Base-by-base conservation (phyloP, 2,797 vertebrate species). In the Lemur catta region DNA sequence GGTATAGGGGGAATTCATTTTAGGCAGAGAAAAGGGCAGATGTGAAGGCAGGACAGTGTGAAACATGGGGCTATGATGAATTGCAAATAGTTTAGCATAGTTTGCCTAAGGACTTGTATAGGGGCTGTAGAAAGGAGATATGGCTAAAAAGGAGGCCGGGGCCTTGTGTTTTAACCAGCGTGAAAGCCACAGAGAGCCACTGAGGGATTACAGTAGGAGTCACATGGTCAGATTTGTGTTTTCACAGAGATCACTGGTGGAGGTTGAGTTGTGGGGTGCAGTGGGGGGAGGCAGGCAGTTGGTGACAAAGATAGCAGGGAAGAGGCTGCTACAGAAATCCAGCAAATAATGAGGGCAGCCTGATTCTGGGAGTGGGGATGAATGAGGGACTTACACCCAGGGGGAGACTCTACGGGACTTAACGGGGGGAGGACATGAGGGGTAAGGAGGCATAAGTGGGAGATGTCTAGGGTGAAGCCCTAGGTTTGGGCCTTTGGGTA, bases 1-100 rank as follows among this genome's bases (percentile, higher is more conserved):
- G 30, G 81, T 38, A 50, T 5, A n/a, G 50, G n/a, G 22, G 43
- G 57, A 69, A 71, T 52, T 57, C 41, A 55, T 22, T 52, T 12
- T 30, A 10, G 48, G 81, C 11, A 28, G 46, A 93, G 63, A 9
- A 33, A 89, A 76, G 69, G 48, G 41, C 75, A 89, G 80, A 94
- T 46, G 61, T 26, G 41, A 81, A 75, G 91, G 87, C 78, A 63
- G 28, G 76, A 30, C 18, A 18, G 79, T 6, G 4, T 30, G 38
- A 67, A 55, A 65, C 12, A 30, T 0, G 0, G 7, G 43, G 33
- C 74, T 52, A n/a, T 0, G 43, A 72, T 43, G 18, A 57, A 50
- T 26, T 50, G 48, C 24, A 7, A 61, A 35, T 0, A 41, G 48
- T 30, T 76, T 8, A 3, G 76, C 12, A 8, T 0, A 10, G 76